Base-by-base conservation (phyloP, 23 tunicate species). In the Halocynthia aurantium region DNA sequence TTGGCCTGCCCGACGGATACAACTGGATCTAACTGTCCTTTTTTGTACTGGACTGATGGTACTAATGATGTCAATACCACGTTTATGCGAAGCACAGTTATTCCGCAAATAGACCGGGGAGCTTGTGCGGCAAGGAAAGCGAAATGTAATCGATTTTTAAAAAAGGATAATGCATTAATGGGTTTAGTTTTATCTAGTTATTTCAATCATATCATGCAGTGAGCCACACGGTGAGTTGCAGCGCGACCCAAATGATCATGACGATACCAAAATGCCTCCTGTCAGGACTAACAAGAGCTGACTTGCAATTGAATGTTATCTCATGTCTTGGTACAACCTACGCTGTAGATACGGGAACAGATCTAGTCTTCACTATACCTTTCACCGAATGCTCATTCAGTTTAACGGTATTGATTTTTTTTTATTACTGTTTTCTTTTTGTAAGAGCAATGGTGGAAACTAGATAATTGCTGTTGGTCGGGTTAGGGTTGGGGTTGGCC, bases 231-330 rank as follows among this genome's bases (percentile, higher is more conserved):
- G 70, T 65, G 0, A 20, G 49, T 10, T 65, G 70, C 31, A 49
- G 70, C 22, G 31, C 31, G 10, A 65, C n/a, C 6, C 49, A 65
- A 65, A 15, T 65, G 19, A 65, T 49, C 10, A 15, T 65, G 1
- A 65, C 70, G 9, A 65, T 65, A 65, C 70, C 70, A 65, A 20
- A 40, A 20, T 65, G 70, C 70, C 6, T 65, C 9, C 70, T 65
- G 70, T 9, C 49, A 10, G 70, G 70, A 9, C 70, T 10, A 9
- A 15, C 22, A 40, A 5, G 31, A 65, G 15, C 70, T 10, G 70
- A 65, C 31, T 49, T 65, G n/a, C 49, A 20, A 20, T 65, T 65
- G 31, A 65, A 65, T 49, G 19, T 20, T 0, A 49, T 65, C 70
- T 20, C 49, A 20, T 65, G 70, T 65, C 22, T 49, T 15, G 70